Evolutionary conservation across 92 coral and sea anemone species (phyloP).

Genomic region (Galaxea fascicularis): DNA sequence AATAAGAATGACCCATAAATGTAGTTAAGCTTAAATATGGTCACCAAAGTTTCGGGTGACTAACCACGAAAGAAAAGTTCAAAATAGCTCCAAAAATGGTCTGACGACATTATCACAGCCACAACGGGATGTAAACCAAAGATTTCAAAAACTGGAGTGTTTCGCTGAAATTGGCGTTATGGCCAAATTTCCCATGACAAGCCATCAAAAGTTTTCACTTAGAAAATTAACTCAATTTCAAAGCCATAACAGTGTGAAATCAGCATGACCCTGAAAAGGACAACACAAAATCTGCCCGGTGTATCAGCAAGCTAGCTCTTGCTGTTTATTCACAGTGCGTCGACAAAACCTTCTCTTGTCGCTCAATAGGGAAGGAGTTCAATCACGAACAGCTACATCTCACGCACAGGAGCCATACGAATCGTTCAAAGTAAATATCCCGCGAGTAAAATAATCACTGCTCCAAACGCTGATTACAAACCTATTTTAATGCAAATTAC

Average conservation of each 20-base stretch:
- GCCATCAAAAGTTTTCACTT: constrained; percentile 9
- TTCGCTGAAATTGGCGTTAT: constrained; percentile 12
- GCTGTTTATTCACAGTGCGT: constrained; percentile 19
- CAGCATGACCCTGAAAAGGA: constrained; percentile 40
- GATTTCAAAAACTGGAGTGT: constrained; percentile 3
- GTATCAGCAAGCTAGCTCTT: not conserved
- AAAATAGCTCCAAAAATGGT: constrained; percentile 29
- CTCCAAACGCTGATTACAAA: constrained; percentile 63
- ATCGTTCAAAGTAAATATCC: constrained; percentile 51
- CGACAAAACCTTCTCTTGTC: constrained; percentile 15
- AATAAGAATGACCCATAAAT: not conserved
- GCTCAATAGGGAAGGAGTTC: not conserved
- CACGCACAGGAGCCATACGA: constrained; percentile 39
- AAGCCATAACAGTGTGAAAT: constrained; percentile 9
- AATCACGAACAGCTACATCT: constrained; percentile 58
- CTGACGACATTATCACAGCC: not conserved
- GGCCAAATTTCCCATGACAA: not conserved
- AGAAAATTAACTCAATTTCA: constrained; percentile 5
- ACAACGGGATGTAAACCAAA: constrained; percentile 1
- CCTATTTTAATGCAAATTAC: constrained; percentile 85
- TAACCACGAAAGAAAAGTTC: constrained; percentile 25
- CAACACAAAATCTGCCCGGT: constrained; percentile 16
- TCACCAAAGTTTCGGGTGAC: constrained; percentile 29
- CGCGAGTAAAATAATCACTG: constrained; percentile 56
- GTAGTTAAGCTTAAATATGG: constrained; percentile 6